A percentile compares a stretch with the other conserved stretches of the same genome.
These are phyloP conservation scores for Emydoidea blandingii DNA, from an alignment of 2,797 vertebrate genomes.

Conservation along the genomic window DNA sequence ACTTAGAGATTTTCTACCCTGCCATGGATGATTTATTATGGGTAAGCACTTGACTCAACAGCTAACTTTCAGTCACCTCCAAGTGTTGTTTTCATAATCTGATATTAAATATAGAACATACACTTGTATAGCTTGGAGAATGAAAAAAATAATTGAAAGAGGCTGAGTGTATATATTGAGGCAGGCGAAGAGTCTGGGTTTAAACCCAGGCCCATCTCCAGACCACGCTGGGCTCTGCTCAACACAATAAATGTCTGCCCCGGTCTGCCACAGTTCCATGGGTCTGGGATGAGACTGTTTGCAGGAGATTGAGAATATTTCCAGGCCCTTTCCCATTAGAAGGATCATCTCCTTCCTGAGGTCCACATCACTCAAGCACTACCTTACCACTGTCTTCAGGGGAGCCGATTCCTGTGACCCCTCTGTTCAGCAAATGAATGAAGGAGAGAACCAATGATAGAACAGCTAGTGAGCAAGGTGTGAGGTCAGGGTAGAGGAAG, in stretches of 20 bases:
- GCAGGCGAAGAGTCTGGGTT: background rate
- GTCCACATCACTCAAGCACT: background rate
- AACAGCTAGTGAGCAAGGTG: background rate
- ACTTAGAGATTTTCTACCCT: background rate
- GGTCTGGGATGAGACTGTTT: background rate
- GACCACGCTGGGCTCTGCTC: background rate
- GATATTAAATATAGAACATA: background rate
- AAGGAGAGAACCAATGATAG: background rate
- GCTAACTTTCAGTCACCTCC: background rate
- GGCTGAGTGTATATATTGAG: background rate
- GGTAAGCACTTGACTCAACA: background rate
- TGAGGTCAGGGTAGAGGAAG: background rate
- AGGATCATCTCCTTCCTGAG: background rate
- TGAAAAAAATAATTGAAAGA: background rate
- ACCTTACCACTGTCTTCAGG: background rate
- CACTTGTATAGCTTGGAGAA: background rate
- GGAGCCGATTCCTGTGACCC: background rate
- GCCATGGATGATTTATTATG: background rate
- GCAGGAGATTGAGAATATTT: background rate
- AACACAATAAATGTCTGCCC: background rate
- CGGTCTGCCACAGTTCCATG: background rate
- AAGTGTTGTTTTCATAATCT: background rate
- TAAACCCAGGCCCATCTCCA: background rate
- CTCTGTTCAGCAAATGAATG: background rate
- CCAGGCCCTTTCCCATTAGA: background rate